Conservation (phyloP, 1,140 invertebrate species). For the Sinonovacula constricta region DNA sequence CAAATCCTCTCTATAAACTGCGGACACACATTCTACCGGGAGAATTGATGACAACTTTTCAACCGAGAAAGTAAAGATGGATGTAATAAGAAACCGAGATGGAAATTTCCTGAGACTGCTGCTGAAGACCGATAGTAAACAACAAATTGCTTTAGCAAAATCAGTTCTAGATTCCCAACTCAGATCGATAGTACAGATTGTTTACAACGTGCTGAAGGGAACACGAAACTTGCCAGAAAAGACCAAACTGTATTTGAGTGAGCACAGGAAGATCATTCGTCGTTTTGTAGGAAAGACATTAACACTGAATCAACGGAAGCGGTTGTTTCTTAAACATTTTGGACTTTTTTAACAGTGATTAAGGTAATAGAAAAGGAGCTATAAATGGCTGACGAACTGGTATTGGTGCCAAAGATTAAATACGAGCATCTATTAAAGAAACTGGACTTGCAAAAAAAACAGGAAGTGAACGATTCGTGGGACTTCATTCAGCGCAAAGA, state of each 20-base stretch:
- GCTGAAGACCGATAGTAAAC: not conserved
- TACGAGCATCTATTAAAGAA: too few relatives aligned
- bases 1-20: too few relatives aligned
- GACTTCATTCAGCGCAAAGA: too few relatives aligned
- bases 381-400: too few relatives aligned
- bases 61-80: not conserved
- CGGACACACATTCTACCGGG: constrained; percentile 12
- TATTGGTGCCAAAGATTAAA: too few relatives aligned
- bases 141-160: not conserved
- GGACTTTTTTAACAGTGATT: too few relatives aligned
- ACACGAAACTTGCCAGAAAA: not conserved
- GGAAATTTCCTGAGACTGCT: too few relatives aligned
- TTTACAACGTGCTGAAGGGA: not conserved
- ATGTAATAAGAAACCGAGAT: not conserved
- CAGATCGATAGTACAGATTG: too few relatives aligned
- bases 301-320: not conserved
- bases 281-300: not conserved
- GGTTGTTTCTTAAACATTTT: too few relatives aligned
- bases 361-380: too few relatives aligned
- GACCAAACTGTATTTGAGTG: not conserved
- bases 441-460: too few relatives aligned
- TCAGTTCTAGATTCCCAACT: not conserved
- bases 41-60: constrained; percentile 4
- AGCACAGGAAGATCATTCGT: not conserved
- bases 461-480: too few relatives aligned